Percentiles rank a stretch among this genome's conserved stretches.
Conservation (phyloP, 2,888 invertebrate species). For the Microplitis manilae region DNA sequence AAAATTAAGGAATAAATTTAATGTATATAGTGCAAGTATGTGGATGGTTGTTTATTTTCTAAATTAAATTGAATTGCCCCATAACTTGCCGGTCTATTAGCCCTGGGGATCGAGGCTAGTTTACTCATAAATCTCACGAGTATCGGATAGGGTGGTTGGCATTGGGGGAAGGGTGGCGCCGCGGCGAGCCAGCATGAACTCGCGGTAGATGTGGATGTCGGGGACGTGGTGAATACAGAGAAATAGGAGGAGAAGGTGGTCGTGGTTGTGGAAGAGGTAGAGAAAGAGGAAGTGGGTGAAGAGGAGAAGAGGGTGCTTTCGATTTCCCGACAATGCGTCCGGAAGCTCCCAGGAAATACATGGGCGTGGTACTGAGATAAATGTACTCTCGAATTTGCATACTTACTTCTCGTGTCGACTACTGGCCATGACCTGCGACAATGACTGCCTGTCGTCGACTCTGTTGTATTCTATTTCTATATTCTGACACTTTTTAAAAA, state of each 20-base stretch:
- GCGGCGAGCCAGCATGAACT: slow-evolving; percentile 37
- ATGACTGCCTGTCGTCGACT: slow-evolving; percentile 20
- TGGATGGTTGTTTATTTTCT: slow-evolving; percentile 66
- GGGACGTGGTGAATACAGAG: neutral
- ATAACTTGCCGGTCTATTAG: slow-evolving; percentile 70
- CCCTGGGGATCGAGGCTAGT: slow-evolving; percentile 66
- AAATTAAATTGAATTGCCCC: slow-evolving; percentile 70
- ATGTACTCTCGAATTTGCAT: slow-evolving; percentile 69
- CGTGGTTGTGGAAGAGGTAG: slow-evolving; percentile 37
- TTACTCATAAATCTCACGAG: slow-evolving; percentile 69
- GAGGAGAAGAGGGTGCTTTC: slow-evolving; percentile 55
- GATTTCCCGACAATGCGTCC: slow-evolving; percentile 67
- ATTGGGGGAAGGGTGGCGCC: slow-evolving; percentile 45
- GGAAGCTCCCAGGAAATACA: slow-evolving; percentile 69
- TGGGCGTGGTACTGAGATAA: slow-evolving; percentile 70
- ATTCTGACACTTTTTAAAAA: neutral
- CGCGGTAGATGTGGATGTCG: neutral
- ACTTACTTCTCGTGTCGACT: slow-evolving; percentile 57
- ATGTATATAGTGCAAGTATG: slow-evolving; percentile 53
- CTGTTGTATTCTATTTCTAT: neutral
- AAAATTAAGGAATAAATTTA: slow-evolving; percentile 63
- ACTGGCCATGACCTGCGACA: slow-evolving; percentile 25
- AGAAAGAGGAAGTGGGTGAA: slow-evolving; percentile 41
- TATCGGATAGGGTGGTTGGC: slow-evolving; percentile 62
- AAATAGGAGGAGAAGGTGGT: slow-evolving; percentile 30